phyloP scores from a whole-genome alignment of 1,140 invertebrate species.

The Macrocentrus cingulum region DNA sequence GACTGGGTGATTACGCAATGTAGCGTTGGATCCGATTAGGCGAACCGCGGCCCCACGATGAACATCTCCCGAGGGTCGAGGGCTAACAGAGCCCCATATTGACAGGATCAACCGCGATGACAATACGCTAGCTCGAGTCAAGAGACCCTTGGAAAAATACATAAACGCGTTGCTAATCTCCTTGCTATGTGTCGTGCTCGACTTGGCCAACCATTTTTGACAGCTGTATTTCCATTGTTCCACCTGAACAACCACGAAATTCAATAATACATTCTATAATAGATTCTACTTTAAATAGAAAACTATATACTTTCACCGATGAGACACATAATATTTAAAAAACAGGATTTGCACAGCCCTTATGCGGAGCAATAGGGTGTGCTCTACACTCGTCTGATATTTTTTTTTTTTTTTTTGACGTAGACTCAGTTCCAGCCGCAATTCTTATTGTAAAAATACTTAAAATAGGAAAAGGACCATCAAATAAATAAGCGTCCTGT shows the following conservation, averaged over 20 bases:
- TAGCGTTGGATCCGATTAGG: conserved; percentile 47
- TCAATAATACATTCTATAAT: too few relatives aligned
- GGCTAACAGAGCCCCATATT: conserved; percentile 27
- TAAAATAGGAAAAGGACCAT: too few relatives aligned
- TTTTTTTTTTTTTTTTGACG: too few relatives aligned
- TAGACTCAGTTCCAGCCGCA: too few relatives aligned
- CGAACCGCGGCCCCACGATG: conserved; percentile 28
- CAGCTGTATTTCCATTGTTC: conserved; percentile 15
- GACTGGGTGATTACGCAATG: conserved; percentile 42
- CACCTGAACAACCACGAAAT: neutral
- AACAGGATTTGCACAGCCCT: neutral
- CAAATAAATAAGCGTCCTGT: too few relatives aligned
- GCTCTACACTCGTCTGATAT: too few relatives aligned
- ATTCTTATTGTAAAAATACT: too few relatives aligned
- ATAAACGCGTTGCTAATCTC: conserved; percentile 12
- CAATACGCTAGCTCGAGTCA: conserved; percentile 46
- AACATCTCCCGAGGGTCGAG: conserved; percentile 29
- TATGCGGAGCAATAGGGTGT: too few relatives aligned
- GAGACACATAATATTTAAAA: too few relatives aligned
- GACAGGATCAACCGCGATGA: conserved; percentile 42
- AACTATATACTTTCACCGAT: too few relatives aligned
- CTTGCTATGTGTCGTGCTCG: conserved; percentile 3
- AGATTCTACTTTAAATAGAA: neutral
- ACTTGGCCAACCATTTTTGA: conserved; percentile 18
- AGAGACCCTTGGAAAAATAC: conserved; percentile 34